Conservation (phyloP, 2,113 vertebrate species). For the Forbesichthys papilliferus region DNA sequence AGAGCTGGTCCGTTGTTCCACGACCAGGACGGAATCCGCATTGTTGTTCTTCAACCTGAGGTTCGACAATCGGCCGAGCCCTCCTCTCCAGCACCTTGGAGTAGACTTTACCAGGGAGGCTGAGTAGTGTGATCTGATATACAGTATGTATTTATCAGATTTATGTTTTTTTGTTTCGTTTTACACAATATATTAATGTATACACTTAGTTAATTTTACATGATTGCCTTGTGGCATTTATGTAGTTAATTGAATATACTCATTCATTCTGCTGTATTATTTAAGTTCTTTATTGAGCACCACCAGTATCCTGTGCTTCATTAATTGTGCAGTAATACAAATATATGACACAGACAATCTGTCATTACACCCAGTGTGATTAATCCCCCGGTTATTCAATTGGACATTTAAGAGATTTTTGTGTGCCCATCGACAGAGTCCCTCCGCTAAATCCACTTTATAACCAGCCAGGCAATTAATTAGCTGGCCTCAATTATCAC, state of each 20-base stretch:
- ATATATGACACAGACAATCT: constrained; percentile 37
- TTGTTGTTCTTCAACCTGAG: no score
- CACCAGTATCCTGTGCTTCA: constrained; percentile 10
- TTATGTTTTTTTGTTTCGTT: background rate
- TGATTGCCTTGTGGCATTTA: background rate
- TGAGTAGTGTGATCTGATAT: no score
- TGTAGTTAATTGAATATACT: background rate
- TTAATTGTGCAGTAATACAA: constrained; percentile 15
- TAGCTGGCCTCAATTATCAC: constrained; percentile 51
- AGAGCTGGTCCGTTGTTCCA: no score
- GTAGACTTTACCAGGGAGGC: no score
- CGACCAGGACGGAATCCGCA: no score
- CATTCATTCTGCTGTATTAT: constrained; percentile 11
- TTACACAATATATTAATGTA: background rate
- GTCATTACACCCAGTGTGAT: constrained; percentile 44
- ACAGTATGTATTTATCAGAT: background rate
- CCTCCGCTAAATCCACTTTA: constrained; percentile 36
- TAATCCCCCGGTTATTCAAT: constrained; percentile 49
- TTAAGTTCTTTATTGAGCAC: constrained; percentile 3
- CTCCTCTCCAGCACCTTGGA: no score
- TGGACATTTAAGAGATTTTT: constrained; percentile 22
- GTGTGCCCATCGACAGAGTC: background rate
- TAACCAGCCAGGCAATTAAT: constrained; percentile 47
- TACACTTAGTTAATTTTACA: background rate
- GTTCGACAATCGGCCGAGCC: no score